These are phyloP conservation scores for Lasioglossum baleicum DNA, from an alignment of 1,140 invertebrate genomes.

Conservation along the genomic window DNA sequence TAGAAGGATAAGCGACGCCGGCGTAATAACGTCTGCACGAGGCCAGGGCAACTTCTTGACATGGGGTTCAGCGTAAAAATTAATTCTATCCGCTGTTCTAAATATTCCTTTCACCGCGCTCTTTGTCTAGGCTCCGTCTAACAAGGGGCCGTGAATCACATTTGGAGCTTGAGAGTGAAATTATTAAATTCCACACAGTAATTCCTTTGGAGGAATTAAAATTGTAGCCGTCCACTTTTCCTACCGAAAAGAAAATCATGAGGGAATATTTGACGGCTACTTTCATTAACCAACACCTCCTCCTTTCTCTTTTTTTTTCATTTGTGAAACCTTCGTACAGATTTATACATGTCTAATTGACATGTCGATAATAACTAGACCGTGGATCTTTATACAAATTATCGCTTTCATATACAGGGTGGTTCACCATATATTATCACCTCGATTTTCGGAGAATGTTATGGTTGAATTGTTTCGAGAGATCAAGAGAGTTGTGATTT, in stretches of 20 bases:
- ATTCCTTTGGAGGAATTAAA: conserved; percentile 20
- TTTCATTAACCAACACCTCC: no score
- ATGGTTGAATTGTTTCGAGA: no score
- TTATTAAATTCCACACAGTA: conserved; percentile 22
- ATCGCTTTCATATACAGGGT: no score
- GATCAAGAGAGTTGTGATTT: no score
- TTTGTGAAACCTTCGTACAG: no score
- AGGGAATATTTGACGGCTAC: not conserved
- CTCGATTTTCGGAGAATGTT: no score
- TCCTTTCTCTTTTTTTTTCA: no score
- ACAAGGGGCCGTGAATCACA: conserved; percentile 17
- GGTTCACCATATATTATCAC: no score
- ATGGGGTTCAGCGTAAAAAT: not conserved
- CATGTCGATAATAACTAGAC: no score
- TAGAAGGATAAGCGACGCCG: not conserved
- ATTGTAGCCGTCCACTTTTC: not conserved
- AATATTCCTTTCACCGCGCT: not conserved
- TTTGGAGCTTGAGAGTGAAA: not conserved
- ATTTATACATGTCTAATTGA: no score
- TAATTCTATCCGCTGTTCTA: conserved; percentile 2
- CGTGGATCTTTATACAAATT: no score
- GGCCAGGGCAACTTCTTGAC: not conserved
- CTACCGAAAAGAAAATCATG: no score
- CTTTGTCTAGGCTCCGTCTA: conserved; percentile 7
- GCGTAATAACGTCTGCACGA: conserved; percentile 13